These are phyloP conservation scores for Intellagama lesueurii DNA, from an alignment of 2,797 vertebrate species.

Conservation along the genomic window DNA sequence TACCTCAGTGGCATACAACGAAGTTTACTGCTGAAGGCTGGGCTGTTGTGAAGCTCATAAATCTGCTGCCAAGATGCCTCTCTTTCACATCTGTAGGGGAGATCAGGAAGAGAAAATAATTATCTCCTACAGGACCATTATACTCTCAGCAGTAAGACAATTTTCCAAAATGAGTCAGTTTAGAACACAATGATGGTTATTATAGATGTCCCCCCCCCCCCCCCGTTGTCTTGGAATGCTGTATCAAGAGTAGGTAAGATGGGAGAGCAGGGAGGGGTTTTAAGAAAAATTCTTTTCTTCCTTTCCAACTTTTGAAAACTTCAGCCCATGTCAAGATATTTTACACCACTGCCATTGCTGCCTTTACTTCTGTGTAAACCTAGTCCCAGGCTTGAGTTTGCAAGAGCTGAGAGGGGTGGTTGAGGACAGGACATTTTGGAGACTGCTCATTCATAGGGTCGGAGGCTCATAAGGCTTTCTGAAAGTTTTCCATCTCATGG, in stretches of 20 bases:
- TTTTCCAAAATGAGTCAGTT: conserved; percentile 63
- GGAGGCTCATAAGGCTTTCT: neutral
- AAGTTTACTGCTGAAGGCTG: conserved; percentile 57
- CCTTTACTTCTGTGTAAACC: neutral
- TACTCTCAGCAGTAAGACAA: conserved; percentile 53
- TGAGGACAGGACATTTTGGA: no score
- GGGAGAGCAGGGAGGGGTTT: no score
- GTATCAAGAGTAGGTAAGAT: neutral
- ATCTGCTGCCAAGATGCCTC: conserved; percentile 52
- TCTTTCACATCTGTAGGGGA: conserved; percentile 61
- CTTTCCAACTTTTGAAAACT: neutral
- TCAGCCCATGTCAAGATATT: neutral
- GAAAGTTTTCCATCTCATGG: neutral
- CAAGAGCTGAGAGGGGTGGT: no score
- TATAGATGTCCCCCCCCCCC: conserved; percentile 11
- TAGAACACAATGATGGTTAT: conserved; percentile 42
- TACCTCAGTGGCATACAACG: conserved; percentile 63
- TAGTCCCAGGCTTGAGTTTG: neutral
- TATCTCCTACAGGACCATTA: conserved; percentile 56
- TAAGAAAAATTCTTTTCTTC: neutral
- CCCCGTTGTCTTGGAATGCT: neutral
- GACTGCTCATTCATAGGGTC: no score
- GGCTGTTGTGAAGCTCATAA: conserved; percentile 37
- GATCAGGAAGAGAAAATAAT: conserved; percentile 65
- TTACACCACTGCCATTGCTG: neutral